These are phyloP conservation scores for Heliconius congener DNA, from an alignment of 1,140 invertebrate genomes.

Conservation along the genomic window DNA sequence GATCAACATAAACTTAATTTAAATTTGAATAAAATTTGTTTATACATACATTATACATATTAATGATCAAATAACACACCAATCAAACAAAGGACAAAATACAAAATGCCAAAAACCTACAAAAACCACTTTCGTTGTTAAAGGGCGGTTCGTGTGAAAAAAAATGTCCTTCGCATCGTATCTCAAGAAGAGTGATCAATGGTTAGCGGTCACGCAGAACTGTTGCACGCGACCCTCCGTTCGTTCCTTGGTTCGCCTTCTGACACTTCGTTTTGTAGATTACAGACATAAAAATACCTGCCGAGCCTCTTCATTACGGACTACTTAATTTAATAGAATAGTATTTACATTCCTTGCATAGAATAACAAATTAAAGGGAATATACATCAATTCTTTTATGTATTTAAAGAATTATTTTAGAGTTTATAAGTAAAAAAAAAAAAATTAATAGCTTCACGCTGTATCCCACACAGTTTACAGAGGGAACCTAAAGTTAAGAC, in stretches of 20 bases:
- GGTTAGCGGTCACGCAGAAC: slow-evolving; percentile 58
- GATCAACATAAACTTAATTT: no score
- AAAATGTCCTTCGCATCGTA: slow-evolving; percentile 66
- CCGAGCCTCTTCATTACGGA: slow-evolving; percentile 55
- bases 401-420: not conserved
- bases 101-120: not conserved
- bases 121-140: slow-evolving; percentile 44
- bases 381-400: not conserved
- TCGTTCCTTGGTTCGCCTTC: slow-evolving; percentile 52
- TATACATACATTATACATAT: no score
- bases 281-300: slow-evolving; percentile 63
- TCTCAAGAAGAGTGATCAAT: slow-evolving; percentile 67
- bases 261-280: slow-evolving; percentile 61
- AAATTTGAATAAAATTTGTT: no score
- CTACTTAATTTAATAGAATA: slow-evolving; percentile 54
- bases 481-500: no score
- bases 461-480: no score
- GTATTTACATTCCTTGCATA: slow-evolving; percentile 37
- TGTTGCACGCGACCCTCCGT: slow-evolving; percentile 52
- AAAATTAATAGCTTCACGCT: no score
- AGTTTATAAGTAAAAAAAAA: no score
- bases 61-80: no score
- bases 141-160: slow-evolving; percentile 59
- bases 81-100: not conserved
- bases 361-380: not conserved